Conservation (phyloP, 2,113 vertebrate genomes). For the Speoplatyrhinus poulsoni region DNA sequence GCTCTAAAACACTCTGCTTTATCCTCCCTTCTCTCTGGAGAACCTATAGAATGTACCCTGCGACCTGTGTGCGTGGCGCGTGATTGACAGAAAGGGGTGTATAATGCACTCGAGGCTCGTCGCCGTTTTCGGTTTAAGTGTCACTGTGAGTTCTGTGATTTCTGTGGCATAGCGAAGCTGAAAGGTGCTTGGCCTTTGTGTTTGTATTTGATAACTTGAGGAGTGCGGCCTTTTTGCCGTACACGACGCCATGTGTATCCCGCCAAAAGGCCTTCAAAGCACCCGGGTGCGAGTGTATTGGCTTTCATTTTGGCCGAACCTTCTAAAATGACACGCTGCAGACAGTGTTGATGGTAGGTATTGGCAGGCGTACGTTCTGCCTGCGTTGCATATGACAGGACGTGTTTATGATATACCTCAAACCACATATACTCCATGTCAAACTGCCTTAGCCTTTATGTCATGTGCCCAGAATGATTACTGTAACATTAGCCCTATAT, state of each 20-base stretch:
- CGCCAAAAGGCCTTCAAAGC: conserved; percentile 1
- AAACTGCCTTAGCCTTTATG: conserved; percentile 1
- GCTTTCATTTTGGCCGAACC: conserved; percentile 22
- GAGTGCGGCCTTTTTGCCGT: conserved; percentile 20
- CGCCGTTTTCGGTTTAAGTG: conserved; percentile 32
- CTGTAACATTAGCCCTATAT: no score
- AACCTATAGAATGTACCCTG: conserved; percentile 54
- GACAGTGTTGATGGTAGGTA: conserved; percentile 17
- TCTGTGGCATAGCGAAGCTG: conserved; percentile 17
- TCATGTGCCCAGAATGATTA: no score
- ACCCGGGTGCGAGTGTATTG: background rate
- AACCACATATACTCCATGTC: no score
- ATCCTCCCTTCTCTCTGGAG: conserved; percentile 27
- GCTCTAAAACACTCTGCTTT: conserved; percentile 65
- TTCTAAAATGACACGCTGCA: conserved; percentile 22
- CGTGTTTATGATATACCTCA: conserved; percentile 21
- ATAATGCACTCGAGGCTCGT: conserved; percentile 33
- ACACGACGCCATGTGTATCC: background rate
- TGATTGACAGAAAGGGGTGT: conserved; percentile 58
- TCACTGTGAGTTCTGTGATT: conserved; percentile 29
- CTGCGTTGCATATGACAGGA: conserved; percentile 23
- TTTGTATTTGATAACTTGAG: conserved; percentile 20
- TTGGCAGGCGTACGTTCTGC: conserved; percentile 25
- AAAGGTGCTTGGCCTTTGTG: conserved; percentile 25
- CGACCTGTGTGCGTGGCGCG: conserved; percentile 18